Evolutionary conservation across 1,140 invertebrate genomes (phyloP), one percentile per base, ranked within the genome.

Genomic region (Dermatophagoides farinae): DNA sequence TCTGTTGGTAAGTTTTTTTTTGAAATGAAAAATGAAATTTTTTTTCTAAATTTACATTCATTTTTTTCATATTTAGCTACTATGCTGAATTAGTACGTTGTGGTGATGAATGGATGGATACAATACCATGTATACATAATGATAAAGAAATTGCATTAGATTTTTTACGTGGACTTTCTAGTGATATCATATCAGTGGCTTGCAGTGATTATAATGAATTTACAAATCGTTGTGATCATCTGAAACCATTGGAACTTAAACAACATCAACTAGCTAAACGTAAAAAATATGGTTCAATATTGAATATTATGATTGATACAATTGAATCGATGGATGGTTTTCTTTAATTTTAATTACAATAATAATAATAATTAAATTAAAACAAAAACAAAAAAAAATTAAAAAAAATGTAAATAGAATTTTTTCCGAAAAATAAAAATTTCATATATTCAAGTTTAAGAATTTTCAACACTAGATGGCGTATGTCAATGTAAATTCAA

Each of bases 181-280:
- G 53, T 14, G 25, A n/a, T 44, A 11, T 55, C 12, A 23, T 40
- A 14, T 14, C 14, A 2, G 18, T 55, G 1, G 25, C 25, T 5
- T 55, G 53, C 31, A 23, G 53, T 20, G 53, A 55, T 12, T 55
- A 55, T 31, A 55, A 55, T 23, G 53, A 55, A 44, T 55, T 14
- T n/a, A 55, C 53, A 14, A 41, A n/a, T 38, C 23, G 31, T 5
- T 55, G 53, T 16, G 31, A 55, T 14, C 14, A 55, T 25, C 14
- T 55, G n/a, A 25, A 23, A n/a, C 38, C 38, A 20, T 11, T 23
- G 22, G 12, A 55, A 40, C 1, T 25, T 20, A 44, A 39, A 41
- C 11, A 12, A 23, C n/a, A n/a, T n/a, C n/a, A n/a, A n/a, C n/a
- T n/a, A n/a, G 5, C 23, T 2, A 55, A 55, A 6, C 53, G 53